These are phyloP conservation scores for Melanophora roralis DNA, from an alignment of 2,888 invertebrate genomes.

Conservation along the genomic window DNA sequence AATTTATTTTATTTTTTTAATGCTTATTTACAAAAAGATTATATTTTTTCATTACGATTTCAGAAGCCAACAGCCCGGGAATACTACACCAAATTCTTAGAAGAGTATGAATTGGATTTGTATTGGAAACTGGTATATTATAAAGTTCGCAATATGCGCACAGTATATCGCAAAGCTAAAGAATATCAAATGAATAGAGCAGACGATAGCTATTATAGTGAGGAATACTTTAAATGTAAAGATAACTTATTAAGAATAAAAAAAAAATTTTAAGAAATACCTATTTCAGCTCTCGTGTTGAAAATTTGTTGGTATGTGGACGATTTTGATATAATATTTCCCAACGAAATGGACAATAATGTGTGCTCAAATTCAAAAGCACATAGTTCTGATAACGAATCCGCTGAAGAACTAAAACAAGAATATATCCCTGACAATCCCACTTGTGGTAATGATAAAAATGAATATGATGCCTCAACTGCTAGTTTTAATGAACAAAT, in stretches of 20 bases:
- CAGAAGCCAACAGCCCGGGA: conserved; percentile 25
- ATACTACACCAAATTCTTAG: conserved; percentile 34
- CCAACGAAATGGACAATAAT: conserved; percentile 1
- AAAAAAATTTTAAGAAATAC: background rate
- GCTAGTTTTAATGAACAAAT: background rate
- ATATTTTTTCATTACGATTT: too few species aligned
- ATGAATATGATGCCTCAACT: conserved; percentile 6
- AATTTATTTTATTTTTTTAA: too few species aligned
- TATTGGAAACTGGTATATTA: conserved; percentile 24
- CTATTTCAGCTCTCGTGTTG: conserved; percentile 10
- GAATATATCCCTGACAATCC: background rate
- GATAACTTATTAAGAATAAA: background rate
- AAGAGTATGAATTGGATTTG: conserved; percentile 27
- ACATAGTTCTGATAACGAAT: background rate
- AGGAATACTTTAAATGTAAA: background rate
- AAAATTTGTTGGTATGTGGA: conserved; percentile 49
- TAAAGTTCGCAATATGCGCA: conserved; percentile 47
- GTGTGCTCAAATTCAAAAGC: background rate
- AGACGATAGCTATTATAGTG: background rate
- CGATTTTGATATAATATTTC: conserved; percentile 39
- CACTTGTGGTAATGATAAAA: background rate
- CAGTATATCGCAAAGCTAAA: conserved; percentile 34
- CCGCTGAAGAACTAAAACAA: conserved; percentile 33
- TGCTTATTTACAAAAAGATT: too few species aligned
- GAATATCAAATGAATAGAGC: conserved; percentile 33